Conservation (phyloP, 23 tunicate species). For the Styela clava region DNA sequence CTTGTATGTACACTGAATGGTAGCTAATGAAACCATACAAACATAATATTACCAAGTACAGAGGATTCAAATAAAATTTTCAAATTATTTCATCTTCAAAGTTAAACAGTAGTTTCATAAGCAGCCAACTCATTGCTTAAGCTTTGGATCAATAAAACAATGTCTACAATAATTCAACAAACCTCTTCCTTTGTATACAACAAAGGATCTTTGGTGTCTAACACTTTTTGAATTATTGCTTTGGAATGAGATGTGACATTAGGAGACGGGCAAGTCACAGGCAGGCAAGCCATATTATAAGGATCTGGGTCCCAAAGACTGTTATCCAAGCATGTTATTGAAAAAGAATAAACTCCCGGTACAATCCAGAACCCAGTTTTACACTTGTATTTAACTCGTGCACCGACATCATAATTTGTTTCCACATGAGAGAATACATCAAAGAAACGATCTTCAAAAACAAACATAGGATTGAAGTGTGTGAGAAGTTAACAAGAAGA, state of each 20-base stretch:
- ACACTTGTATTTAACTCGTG: conserved; percentile 37
- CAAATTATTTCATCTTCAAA: no score
- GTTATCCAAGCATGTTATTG: conserved; percentile 49
- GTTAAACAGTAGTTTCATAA: no score
- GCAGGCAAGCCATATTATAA: conserved; percentile 32
- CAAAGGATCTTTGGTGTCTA: not conserved
- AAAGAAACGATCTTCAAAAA: not conserved
- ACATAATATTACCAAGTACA: no score
- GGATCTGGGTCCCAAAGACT: conserved; percentile 45
- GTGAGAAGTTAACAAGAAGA: no score
- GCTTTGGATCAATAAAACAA: no score
- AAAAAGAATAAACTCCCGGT: conserved; percentile 1
- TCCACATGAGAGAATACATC: conserved; percentile 25
- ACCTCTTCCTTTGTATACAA: not conserved
- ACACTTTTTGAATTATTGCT: conserved; percentile 5
- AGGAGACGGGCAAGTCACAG: conserved; percentile 48
- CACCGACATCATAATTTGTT: conserved; percentile 5
- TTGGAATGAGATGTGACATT: conserved; percentile 21
- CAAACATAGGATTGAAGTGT: not conserved
- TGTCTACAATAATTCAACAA: no score
- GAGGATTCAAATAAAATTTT: no score
- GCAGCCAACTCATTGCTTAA: no score
- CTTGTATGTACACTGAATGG: no score
- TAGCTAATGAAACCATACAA: no score
- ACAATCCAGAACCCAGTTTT: conserved; percentile 38